Conservation (phyloP, 2,113 vertebrate species). For the Prochilodus magdalenae region DNA sequence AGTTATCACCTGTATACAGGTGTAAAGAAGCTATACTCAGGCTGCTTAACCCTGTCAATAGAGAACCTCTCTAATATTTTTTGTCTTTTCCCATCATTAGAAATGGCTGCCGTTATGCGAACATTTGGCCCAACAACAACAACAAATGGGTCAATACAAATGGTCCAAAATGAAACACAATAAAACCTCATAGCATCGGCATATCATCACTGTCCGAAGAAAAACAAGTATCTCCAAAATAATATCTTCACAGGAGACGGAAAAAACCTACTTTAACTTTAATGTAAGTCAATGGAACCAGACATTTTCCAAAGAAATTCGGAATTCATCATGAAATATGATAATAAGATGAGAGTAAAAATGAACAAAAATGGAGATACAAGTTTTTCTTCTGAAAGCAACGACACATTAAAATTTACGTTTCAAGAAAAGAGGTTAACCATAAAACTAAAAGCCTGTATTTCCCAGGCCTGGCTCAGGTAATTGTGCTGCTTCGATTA, state of each 20-base stretch:
- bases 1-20: background rate
- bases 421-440: background rate
- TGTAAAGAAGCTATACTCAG: background rate
- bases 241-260: too few species aligned
- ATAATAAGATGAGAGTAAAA: too few species aligned
- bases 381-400: too few species aligned
- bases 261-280: too few species aligned
- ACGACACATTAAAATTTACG: background rate
- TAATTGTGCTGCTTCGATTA: conserved; percentile 47
- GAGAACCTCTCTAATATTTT: background rate
- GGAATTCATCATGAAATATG: too few species aligned
- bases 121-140: background rate
- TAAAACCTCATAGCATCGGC: background rate
- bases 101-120: too few species aligned
- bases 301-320: too few species aligned
- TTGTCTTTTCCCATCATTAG: too few species aligned
- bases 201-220: too few species aligned
- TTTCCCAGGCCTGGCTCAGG: conserved; percentile 21
- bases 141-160: background rate
- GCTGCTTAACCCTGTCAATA: background rate
- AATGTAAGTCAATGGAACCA: too few species aligned
- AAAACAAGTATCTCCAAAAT: too few species aligned
- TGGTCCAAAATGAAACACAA: background rate
- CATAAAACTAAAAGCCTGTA: background rate
- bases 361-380: too few species aligned